Base-by-base conservation (phyloP, 2,888 invertebrate genomes). In the Serrognathus titanus region DNA sequence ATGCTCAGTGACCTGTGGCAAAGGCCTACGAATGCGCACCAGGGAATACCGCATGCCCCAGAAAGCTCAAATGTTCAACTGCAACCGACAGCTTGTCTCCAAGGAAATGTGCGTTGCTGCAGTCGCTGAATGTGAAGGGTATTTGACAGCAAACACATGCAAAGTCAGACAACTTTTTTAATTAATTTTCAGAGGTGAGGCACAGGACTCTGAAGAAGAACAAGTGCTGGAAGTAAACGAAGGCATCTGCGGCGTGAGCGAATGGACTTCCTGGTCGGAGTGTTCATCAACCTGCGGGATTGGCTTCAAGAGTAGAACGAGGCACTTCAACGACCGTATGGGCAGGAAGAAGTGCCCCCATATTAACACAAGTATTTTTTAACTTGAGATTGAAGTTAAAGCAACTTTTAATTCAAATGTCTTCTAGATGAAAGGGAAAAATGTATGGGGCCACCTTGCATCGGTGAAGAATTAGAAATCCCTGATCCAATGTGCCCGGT, bases 71-170 rank as follows among this genome's bases (percentile, higher is more conserved):
- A 85, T 85, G 84, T 80, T 85, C 69, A 77, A 83, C 63, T 89
- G 89, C 73, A 81, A 84, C 66, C 78, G 89, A 36, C 89, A 94
- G 76, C 79, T 97, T 70, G 82, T 91, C 46, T 85, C 88, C 54
- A 94, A 93, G 77, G 95, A 96, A 81, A 92, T 94, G 89, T 97
- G 96, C 73, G 89, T 90, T 39, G 90, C 92, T 4, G 78, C 79
- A 11, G 75, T 87, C 36, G 79, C 90, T 0, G 90, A 90, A 76
- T 92, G 92, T 79, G 82, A 82, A 55, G 69, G 66, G 89, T 89
- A 70, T 83, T 85, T 82, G 9, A 10, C 11, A 1, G 1, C 3
- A 39, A 9, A 9, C 36, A 6, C n/a, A 48, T 13, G n/a, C 35
- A n/a, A 13, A n/a, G 8, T 9, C 20, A 45, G 16, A 45, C n/a